Percentiles rank a stretch among this genome's conserved stretches.
Conservation (phyloP, 2,888 invertebrate species). For the Silvanus unidentatus region DNA sequence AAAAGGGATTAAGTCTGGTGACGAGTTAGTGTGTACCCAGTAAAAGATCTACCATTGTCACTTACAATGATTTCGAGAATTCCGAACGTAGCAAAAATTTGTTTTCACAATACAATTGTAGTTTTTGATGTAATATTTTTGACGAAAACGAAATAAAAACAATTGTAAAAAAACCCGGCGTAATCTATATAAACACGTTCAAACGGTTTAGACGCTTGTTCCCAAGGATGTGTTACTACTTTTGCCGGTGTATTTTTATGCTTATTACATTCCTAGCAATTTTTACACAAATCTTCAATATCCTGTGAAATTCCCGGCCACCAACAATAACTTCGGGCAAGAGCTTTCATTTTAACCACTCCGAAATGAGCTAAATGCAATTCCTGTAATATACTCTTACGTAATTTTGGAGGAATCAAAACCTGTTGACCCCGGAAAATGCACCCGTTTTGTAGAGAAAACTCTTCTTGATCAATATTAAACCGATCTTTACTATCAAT, state of each 20-base stretch:
- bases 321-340: conserved; percentile 1
- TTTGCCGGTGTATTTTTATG: conserved; percentile 7
- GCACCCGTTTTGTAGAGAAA: neutral
- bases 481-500: neutral
- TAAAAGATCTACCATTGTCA: conserved; percentile 17
- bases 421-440: neutral
- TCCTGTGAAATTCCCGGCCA: conserved; percentile 2
- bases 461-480: neutral
- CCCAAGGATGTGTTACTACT: conserved; percentile 11
- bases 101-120: conserved; percentile 9
- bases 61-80: conserved; percentile 14
- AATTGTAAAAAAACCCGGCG: conserved; percentile 6
- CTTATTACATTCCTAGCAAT: conserved; percentile 4
- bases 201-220: conserved; percentile 5
- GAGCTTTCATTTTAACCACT: conserved; percentile 4
- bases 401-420: neutral
- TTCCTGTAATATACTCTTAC: conserved; percentile 3
- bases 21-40: too few relatives aligned
- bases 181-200: conserved; percentile 10
- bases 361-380: conserved; percentile 5
- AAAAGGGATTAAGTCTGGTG: too few relatives aligned
- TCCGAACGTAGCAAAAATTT: conserved; percentile 14
- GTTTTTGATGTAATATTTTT: conserved; percentile 5
- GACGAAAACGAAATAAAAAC: conserved; percentile 8
- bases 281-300: neutral